Evolutionary conservation across 2,113 vertebrate species (phyloP).

Genomic region (Cepphus grylle): DNA sequence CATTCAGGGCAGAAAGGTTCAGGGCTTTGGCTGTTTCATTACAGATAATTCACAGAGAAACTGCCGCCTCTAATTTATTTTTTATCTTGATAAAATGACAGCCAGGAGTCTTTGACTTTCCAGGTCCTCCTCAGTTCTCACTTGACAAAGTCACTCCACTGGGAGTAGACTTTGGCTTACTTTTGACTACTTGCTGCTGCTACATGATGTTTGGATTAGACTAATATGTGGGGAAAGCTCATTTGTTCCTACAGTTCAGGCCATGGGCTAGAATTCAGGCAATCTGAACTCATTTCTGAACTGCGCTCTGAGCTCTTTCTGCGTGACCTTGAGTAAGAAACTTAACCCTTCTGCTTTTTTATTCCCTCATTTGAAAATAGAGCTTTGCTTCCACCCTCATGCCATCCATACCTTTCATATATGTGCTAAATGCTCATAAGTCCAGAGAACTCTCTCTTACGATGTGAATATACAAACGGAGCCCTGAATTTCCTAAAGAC

Average conservation of each 20-base stretch:
- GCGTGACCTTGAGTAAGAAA: background rate
- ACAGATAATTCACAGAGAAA: conserved; percentile 54
- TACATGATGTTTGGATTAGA: background rate
- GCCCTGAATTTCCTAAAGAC: background rate
- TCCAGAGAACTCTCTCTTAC: background rate
- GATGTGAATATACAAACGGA: background rate
- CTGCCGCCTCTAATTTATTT: conserved; percentile 45
- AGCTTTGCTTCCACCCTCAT: background rate
- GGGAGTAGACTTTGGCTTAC: background rate
- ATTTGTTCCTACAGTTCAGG: conserved; percentile 1
- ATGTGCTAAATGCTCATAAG: background rate
- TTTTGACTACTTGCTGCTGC: conserved; percentile 15
- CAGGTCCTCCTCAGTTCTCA: background rate
- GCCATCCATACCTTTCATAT: background rate
- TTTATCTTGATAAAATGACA: conserved; percentile 52
- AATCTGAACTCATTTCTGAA: background rate
- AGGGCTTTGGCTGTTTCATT: conserved; percentile 49
- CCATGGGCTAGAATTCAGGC: background rate
- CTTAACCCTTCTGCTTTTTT: background rate
- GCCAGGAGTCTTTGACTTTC: conserved; percentile 32
- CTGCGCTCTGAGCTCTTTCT: background rate
- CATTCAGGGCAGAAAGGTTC: conserved; percentile 26
- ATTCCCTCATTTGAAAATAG: background rate
- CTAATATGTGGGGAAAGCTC: background rate
- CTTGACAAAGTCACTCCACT: conserved; percentile 34